phyloP scores from a whole-genome alignment of 30 jellyfish, hydroid and myxozoan species.

The Phacellophora camtschatica region DNA sequence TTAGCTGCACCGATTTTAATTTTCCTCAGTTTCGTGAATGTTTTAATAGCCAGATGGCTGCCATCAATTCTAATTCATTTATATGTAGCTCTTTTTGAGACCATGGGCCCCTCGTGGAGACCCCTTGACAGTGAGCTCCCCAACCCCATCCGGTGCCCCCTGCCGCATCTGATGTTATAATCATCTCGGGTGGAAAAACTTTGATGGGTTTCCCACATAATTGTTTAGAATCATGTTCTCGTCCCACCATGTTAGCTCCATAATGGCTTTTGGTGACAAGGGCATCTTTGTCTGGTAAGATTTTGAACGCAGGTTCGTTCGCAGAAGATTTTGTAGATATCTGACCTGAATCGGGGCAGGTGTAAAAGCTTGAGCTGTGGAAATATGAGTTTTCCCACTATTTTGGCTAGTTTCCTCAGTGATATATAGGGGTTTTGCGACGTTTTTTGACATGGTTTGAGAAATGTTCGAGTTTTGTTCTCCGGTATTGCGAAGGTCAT shows the following conservation, averaged over 20 bases:
- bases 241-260: constrained; percentile 19
- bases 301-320: background rate
- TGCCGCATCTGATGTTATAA: constrained; percentile 1
- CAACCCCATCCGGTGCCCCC: constrained; percentile 1
- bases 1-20: background rate
- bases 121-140: background rate
- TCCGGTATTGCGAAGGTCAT: background rate
- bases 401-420: constrained; percentile 10
- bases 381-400: constrained; percentile 29
- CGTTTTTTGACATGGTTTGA: background rate
- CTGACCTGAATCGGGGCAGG: constrained; percentile 50
- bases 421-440: background rate
- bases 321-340: constrained; percentile 12
- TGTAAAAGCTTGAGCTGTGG: constrained; percentile 49
- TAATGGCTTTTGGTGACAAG: background rate
- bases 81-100: background rate
- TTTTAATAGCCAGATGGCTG: constrained; percentile 33
- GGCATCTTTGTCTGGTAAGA: background rate
- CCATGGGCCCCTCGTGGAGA: constrained; percentile 35
- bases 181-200: background rate
- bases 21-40: constrained; percentile 3
- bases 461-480: background rate
- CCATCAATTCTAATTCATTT: constrained; percentile 26
- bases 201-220: background rate
- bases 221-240: constrained; percentile 2